These are phyloP conservation scores for Enteromius trimaculatus DNA, from an alignment of 2,797 vertebrate species.

Conservation along the genomic window DNA sequence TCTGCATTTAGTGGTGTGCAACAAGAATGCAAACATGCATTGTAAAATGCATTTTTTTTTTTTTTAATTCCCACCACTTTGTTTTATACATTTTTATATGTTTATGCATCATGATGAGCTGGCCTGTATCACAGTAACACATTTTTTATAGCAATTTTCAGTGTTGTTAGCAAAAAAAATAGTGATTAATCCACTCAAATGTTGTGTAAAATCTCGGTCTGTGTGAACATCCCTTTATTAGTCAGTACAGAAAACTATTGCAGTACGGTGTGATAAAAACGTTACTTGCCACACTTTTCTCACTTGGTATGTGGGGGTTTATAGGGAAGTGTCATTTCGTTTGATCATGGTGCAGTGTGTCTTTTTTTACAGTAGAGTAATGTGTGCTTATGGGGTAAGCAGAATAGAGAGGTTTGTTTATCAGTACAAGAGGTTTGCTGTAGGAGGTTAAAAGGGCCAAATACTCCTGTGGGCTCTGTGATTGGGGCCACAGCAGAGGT, in stretches of 20 bases:
- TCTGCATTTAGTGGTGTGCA: neutral
- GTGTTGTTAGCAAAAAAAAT: neutral
- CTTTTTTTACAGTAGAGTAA: neutral
- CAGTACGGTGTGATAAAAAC: neutral
- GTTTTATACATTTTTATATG: neutral
- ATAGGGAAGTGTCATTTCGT: neutral
- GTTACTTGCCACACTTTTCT: neutral
- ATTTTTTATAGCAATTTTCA: neutral
- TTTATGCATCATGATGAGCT: no score
- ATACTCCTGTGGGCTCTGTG: constrained; percentile 67
- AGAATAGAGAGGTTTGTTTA: constrained; percentile 20
- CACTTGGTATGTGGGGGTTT: neutral
- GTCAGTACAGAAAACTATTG: neutral
- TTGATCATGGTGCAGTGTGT: constrained; percentile 13
- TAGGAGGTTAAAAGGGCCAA: constrained; percentile 68
- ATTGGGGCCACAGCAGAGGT: constrained; percentile 58
- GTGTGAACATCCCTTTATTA: neutral
- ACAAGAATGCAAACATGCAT: constrained; percentile 3
- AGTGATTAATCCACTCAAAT: neutral
- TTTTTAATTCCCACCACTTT: neutral
- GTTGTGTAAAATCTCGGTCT: neutral
- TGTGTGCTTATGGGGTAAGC: constrained; percentile 9
- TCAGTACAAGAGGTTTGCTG: constrained; percentile 63
- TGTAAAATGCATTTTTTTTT: no score
- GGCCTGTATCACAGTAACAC: neutral